A percentile compares a stretch with the other conserved stretches of the same genome.
These are phyloP conservation scores for Pangasius mekongensis DNA, from an alignment of 2,797 vertebrate species.

Conservation along the genomic window DNA sequence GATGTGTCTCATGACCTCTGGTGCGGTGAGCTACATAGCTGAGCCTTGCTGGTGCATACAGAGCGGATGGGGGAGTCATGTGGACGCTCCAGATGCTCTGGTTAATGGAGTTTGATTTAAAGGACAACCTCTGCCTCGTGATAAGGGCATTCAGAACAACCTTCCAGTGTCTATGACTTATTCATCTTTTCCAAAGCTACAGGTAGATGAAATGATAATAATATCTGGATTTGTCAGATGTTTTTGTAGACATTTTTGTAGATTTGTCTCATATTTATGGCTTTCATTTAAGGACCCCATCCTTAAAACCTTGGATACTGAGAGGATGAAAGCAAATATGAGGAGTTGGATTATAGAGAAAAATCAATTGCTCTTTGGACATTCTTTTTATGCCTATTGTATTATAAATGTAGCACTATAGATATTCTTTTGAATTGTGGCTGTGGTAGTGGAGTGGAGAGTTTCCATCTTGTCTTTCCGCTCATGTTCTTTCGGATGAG, in stretches of 20 bases:
- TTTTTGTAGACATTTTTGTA: not conserved
- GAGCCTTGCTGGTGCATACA: conserved; percentile 42
- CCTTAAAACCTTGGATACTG: not conserved
- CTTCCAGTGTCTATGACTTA: conserved; percentile 12
- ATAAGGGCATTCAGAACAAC: conserved; percentile 33
- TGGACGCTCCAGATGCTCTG: conserved; percentile 52
- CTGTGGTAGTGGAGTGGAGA: not conserved
- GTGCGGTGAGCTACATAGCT: conserved; percentile 37
- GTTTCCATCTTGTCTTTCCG: conserved; percentile 11
- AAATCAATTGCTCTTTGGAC: not conserved
- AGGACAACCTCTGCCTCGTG: conserved; percentile 32
- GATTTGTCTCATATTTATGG: not conserved
- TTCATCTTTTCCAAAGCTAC: not conserved
- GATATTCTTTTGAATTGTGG: not conserved
- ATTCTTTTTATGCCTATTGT: not conserved
- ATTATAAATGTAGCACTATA: not conserved
- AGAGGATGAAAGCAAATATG: not conserved
- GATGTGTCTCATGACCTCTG: conserved; percentile 51
- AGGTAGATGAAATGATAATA: not conserved
- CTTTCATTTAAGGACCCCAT: not conserved
- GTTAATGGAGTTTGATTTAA: conserved; percentile 59
- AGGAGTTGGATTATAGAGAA: not conserved
- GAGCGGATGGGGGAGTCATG: conserved; percentile 46
- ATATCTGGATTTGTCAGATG: not conserved
- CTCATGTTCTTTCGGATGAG: conserved; percentile 25